Base-by-base conservation (phyloP, 2,113 vertebrate species). In the Nestor notabilis region DNA sequence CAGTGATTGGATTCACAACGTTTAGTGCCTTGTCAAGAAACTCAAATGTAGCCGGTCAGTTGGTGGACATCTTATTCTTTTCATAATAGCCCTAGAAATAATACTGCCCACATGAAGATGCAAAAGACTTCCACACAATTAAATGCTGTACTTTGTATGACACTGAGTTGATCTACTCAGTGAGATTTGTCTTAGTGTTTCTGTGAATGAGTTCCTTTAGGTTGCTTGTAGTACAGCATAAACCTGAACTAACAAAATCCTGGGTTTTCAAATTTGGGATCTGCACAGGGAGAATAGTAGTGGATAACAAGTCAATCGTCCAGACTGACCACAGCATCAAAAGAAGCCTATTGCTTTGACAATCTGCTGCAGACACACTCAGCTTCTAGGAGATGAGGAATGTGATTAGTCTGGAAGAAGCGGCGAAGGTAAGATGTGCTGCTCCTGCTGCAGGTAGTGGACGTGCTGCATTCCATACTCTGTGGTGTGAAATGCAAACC, bases 11-110 rank as follows among this genome's bases (percentile, higher is more conserved):
- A 95, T 94, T 96, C 94, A 95, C 65, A 82, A 89, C 24, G 68
- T 97, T 81, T 93, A 97, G 98, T 97, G 98, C 98, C 98, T 98
- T 97, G 90, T 96, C 80, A 78, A 58, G 78, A 77, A 91, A 16
- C 56, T 78, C 63, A 86, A 81, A 83, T 68, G 79, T 90, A 93
- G 95, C 94, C 77, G 60, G 84, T 80, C 76, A 60, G 64, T 37
- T 65, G 64, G 31, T 91, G 81, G 65, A 91, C 94, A 84, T 49
- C 46, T 29, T 88, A 76, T 1, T 87, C 23, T 78, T 85, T 87
- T 77, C 50, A 13, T 83, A 94, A 49, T 10, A 82, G 41, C 70
- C 91, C 93, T 71, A 64, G 37, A 83, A 93, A 81, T 53, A 83
- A 64, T 43, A 71, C 56, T 89, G 43, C 61, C 84, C 47, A 37